Percentiles rank a stretch among this genome's conserved stretches.
Evolutionary conservation across 2,797 vertebrate genomes (phyloP).

Genomic region (Carduelis carduelis): DNA sequence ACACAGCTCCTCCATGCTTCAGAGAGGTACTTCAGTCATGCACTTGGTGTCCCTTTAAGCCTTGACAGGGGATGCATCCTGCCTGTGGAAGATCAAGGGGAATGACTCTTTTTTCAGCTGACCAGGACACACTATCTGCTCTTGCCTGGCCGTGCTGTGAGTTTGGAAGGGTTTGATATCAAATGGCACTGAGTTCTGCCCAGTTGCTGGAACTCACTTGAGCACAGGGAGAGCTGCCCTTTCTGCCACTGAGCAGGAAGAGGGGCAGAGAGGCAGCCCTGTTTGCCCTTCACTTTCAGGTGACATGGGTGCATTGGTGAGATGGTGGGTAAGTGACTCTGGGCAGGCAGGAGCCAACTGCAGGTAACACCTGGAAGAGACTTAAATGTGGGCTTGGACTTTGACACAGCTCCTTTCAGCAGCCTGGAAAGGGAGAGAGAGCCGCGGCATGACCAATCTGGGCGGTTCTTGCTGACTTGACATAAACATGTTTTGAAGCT

Average conservation of each 20-base stretch:
- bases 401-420: not conserved
- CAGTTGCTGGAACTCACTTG: accelerated
- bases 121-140: accelerated
- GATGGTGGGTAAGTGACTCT: not conserved
- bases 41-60: not conserved
- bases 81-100: not conserved
- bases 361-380: not conserved
- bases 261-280: not conserved
- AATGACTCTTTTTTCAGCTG: not conserved
- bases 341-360: not conserved
- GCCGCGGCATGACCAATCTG: not conserved
- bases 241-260: accelerated
- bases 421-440: not conserved
- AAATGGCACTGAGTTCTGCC: not conserved
- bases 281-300: not conserved
- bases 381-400: not conserved
- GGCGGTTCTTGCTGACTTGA: not conserved
- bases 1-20: not conserved
- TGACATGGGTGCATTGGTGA: not conserved
- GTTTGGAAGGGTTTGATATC: not conserved
- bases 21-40: accelerated
- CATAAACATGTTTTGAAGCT: slow-evolving; percentile 67
- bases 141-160: accelerated
- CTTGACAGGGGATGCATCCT: not conserved
- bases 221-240: not conserved